Evolutionary conservation across 2,888 invertebrate species (phyloP), one percentile per base, ranked within the genome.

Genomic region (Macrophya alboannulata): DNA sequence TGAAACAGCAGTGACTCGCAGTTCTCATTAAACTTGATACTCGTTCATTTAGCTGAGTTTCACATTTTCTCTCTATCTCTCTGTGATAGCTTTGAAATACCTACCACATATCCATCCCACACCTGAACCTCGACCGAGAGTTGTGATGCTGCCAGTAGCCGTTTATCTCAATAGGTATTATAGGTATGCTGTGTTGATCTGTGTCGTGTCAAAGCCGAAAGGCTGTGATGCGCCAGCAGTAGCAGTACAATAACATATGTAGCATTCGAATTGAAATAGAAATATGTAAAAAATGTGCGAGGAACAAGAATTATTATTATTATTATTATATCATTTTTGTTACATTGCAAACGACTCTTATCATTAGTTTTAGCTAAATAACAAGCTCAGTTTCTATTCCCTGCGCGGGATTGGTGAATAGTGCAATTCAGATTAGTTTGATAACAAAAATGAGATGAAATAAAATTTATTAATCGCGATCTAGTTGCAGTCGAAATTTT

Each of bases 61-160:
- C 6, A 31, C 37, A 6, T 17, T 68, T 15, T 17, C 37, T 37
- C 65, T 25, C 15, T 65, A 17, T 37, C 4, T 68, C 17, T 37
- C 68, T 37, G 37, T 37, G 31, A 68, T 68, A 68, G 68, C 68
- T 68, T 68, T 68, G 68, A 68, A 68, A 68, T 68, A 15, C 17
- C 55, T 68, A 17, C 62, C 62, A 37, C n/a, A 37, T 68, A 62
- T 62, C 12, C 62, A 48, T 21, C 10, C 62, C 10, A 21, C 62
- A 62, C 25, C 12, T n/a, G n/a, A n/a, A n/a, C n/a, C n/a, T n/a
- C n/a, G n/a, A n/a, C n/a, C n/a, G n/a, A n/a, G n/a, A n/a, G n/a
- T n/a, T n/a, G n/a, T n/a, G n/a, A n/a, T n/a, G n/a, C n/a, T n/a
- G n/a, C n/a, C 62, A 62, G 62, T 62, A 62, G 25, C 62, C 10